phyloP scores from a whole-genome alignment of 2,113 vertebrate genomes.

The Anhinga rufa region DNA sequence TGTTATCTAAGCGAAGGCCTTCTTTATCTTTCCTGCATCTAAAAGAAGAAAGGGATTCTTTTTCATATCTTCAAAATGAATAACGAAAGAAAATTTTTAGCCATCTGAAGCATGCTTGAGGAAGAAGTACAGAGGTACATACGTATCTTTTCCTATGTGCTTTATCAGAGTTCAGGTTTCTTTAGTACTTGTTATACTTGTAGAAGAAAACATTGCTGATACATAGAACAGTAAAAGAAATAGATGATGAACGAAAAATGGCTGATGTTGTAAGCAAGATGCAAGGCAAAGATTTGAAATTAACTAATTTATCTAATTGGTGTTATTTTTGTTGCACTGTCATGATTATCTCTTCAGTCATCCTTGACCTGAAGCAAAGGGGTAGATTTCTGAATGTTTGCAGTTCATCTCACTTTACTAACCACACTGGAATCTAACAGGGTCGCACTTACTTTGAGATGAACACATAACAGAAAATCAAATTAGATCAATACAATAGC shows the following conservation, averaged over 20 bases:
- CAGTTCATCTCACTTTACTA: background rate
- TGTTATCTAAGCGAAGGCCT: background rate
- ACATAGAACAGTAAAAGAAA: background rate
- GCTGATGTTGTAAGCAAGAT: background rate
- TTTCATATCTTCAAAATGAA: background rate
- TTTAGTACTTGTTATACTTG: background rate
- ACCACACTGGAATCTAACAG: background rate
- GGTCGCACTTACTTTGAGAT: background rate
- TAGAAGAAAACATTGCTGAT: background rate
- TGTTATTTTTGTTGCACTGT: background rate
- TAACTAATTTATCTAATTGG: background rate
- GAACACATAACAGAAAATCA: background rate
- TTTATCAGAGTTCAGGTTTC: background rate
- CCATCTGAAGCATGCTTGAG: background rate
- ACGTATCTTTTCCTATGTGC: background rate
- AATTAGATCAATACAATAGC: background rate
- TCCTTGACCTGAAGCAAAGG: background rate
- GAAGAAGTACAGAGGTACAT: background rate
- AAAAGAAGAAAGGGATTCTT: background rate
- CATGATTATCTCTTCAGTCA: background rate
- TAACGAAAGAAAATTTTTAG: background rate
- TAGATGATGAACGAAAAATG: background rate
- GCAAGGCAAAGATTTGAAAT: background rate
- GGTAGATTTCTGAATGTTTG: background rate
- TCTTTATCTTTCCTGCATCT: background rate